Base-by-base conservation (phyloP, 2,113 vertebrate species). In the Mirza zaza region DNA sequence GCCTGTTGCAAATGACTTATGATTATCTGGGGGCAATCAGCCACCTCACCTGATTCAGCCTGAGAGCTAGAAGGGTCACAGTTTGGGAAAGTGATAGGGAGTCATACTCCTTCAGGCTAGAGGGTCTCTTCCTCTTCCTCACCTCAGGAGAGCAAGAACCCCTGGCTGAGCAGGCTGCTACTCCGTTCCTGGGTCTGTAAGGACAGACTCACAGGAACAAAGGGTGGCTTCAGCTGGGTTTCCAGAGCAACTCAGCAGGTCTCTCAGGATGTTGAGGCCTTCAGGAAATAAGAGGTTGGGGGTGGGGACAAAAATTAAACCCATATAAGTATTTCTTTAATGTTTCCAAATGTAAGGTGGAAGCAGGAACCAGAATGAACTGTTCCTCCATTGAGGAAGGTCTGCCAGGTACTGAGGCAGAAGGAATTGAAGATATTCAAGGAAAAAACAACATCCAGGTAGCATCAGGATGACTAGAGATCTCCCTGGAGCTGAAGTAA, bases 321-420 rank as follows among this genome's bases (percentile, higher is more conserved):
- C 61, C 17, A 23, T 73, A 13, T 18, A 95, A 86, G 29, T 70
- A 77, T 80, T 80, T 92, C 55, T 84, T 87, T 89, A 88, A 89
- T 90, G 65, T 93, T 96, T 91, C 75, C 70, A 94, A 91, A 82
- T 61, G 57, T 84, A 88, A 59, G 10, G 50, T 91, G n/a, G 76
- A 92, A 91, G 20, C 70, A 82, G 21, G 34, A 96, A 39, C 39
- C 76, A 92, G n/a, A 87, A 90, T 80, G 42, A 91, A 87, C 34
- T 52, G n/a, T 18, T 85, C 4, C 25, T 21, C 25, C n/a, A 23
- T 94, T 85, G 32, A 94, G 70, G 50, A 97, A 87, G 6, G 42
- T 89, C 91, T 89, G 45, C 42, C 77, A 93, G 52, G 52, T 39
- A 67, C 52, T 48, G 34, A 63, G 61, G 73, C 85, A 85, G 63